phyloP scores from a whole-genome alignment of 2,888 invertebrate genomes.

The Cryptocephalus primarius region DNA sequence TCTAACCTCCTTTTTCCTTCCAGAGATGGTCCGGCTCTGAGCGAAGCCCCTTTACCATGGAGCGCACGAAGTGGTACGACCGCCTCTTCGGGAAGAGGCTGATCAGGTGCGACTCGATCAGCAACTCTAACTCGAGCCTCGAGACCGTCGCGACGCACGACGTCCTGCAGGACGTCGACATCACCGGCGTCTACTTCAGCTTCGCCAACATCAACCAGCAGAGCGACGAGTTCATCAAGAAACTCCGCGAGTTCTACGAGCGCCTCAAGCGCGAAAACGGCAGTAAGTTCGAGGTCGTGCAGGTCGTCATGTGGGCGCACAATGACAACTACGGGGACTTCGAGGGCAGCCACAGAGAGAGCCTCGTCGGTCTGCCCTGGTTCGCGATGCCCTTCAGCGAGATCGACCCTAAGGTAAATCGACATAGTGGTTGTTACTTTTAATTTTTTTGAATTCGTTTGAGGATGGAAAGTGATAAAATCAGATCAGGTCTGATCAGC shows the following conservation, averaged over 20 bases:
- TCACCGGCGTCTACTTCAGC: conserved; percentile 58
- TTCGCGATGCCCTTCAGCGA: conserved; percentile 59
- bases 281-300: conserved; percentile 50
- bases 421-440: background rate
- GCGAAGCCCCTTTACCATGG: conserved; percentile 4
- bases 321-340: conserved; percentile 52
- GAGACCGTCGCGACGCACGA: conserved; percentile 40
- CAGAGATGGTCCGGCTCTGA: no score
- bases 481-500: no score
- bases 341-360: conserved; percentile 51
- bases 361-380: conserved; percentile 57
- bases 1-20: no score
- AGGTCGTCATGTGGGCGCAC: conserved; percentile 61
- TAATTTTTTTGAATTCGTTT: no score
- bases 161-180: conserved; percentile 41
- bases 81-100: conserved; percentile 48
- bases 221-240: conserved; percentile 57
- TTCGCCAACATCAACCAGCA: conserved; percentile 58
- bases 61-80: conserved; percentile 46
- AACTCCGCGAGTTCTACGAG: conserved; percentile 49
- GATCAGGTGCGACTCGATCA: conserved; percentile 38
- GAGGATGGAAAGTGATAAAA: no score
- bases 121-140: conserved; percentile 37
- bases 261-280: conserved; percentile 26
- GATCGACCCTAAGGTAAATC: conserved; percentile 55